Evolutionary conservation across 2,888 invertebrate genomes (phyloP).

Genomic region (Nephrotoma flavescens): DNA sequence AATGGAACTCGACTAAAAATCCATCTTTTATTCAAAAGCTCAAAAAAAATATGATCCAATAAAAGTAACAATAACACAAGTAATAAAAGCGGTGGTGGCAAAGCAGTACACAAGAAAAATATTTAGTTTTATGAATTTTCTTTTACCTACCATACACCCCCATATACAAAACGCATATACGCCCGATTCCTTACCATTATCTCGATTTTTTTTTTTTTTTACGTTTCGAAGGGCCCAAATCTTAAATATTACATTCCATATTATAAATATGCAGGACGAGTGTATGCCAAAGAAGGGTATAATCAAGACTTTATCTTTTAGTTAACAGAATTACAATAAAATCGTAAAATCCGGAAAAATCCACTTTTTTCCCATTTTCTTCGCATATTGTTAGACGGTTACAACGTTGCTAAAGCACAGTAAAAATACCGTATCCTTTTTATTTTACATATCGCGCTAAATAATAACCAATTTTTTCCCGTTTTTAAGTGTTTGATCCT

Average conservation of each 20-base stretch:
- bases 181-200: not conserved
- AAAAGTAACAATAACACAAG: not conserved
- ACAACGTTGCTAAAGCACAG: not conserved
- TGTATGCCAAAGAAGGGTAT: not conserved
- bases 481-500: not conserved
- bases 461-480: not conserved
- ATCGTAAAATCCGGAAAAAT: not conserved
- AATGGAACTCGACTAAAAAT: not conserved
- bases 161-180: not conserved
- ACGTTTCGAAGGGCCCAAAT: not conserved
- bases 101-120: not conserved
- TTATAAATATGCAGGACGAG: not conserved
- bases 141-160: not conserved
- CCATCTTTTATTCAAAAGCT: not conserved
- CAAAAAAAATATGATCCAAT: not conserved
- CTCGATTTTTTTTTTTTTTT: not conserved
- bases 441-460: not conserved
- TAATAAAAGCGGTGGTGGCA: not conserved
- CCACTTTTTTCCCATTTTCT: not conserved
- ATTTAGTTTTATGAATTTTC: not conserved
- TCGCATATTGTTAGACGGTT: not conserved
- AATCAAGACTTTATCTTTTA: not conserved
- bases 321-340: not conserved
- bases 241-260: not conserved
- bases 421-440: not conserved